Percentiles rank a stretch among this genome's conserved stretches.
These are phyloP conservation scores for Tenthredo distinguenda DNA, from an alignment of 2,888 invertebrate species.

Conservation along the genomic window DNA sequence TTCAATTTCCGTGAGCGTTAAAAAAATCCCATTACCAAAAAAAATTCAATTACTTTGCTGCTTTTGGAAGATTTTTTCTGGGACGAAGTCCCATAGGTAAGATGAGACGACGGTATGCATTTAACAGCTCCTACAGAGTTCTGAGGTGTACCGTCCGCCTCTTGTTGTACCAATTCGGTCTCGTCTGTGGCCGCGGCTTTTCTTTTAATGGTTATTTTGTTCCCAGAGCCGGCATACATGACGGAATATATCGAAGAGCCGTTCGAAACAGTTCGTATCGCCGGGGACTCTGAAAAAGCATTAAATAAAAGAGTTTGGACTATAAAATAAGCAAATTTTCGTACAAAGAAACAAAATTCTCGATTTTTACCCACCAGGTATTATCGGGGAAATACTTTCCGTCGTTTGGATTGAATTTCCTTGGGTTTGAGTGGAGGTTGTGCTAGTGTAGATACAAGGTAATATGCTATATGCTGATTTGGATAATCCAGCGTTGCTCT, in stretches of 20 bases:
- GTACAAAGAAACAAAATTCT: neutral
- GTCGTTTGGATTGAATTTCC: constrained; percentile 66
- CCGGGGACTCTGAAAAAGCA: constrained; percentile 67
- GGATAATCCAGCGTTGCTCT: constrained; percentile 86
- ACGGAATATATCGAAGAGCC: constrained; percentile 87
- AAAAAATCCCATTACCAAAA: constrained; percentile 42
- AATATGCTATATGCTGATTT: constrained; percentile 88
- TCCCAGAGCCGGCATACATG: constrained; percentile 89
- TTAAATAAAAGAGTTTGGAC: neutral
- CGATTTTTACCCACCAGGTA: constrained; percentile 65
- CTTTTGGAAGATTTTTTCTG: constrained; percentile 75
- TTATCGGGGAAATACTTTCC: constrained; percentile 66
- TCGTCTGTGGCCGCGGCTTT: constrained; percentile 83
- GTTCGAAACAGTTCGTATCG: constrained; percentile 79
- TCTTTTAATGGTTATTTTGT: constrained; percentile 91
- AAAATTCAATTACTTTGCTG: constrained; percentile 72
- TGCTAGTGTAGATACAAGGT: constrained; percentile 86
- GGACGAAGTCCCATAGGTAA: constrained; percentile 72
- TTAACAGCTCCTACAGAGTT: constrained; percentile 72
- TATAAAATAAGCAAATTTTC: neutral
- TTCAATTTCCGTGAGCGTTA: neutral
- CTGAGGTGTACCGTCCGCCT: constrained; percentile 77
- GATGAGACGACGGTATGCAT: constrained; percentile 74
- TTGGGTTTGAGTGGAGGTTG: constrained; percentile 80
- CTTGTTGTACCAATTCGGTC: constrained; percentile 78